Percentiles rank a stretch among this genome's conserved stretches.
These are phyloP conservation scores for Hipparchia semele DNA, from an alignment of 2,888 invertebrate species.

Conservation along the genomic window DNA sequence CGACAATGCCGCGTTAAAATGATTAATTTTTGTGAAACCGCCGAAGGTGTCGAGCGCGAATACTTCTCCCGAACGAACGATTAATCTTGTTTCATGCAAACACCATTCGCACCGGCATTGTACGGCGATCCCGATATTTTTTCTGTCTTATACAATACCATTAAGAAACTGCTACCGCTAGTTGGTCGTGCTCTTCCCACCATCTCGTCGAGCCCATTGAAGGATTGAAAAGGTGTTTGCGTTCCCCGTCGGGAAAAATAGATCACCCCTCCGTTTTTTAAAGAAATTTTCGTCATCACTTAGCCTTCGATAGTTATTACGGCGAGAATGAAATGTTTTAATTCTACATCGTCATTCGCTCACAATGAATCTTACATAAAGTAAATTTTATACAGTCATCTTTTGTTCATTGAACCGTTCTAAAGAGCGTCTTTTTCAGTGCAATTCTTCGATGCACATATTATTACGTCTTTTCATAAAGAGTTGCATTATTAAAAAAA, in stretches of 20 bases:
- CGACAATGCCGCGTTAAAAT: slow-evolving; percentile 80
- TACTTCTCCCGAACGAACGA: slow-evolving; percentile 67
- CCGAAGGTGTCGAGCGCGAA: slow-evolving; percentile 61
- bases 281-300: slow-evolving; percentile 74
- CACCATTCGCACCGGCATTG: slow-evolving; percentile 63
- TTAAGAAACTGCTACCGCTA: slow-evolving; percentile 80
- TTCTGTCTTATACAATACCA: slow-evolving; percentile 79
- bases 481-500: background rate
- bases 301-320: slow-evolving; percentile 82
- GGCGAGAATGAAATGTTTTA: slow-evolving; percentile 74
- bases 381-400: slow-evolving; percentile 74
- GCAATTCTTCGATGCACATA: slow-evolving; percentile 29
- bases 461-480: slow-evolving; percentile 6
- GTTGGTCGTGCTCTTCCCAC: slow-evolving; percentile 71
- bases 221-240: slow-evolving; percentile 83
- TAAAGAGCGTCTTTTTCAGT: slow-evolving; percentile 24
- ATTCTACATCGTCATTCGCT: slow-evolving; percentile 78
- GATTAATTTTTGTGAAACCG: slow-evolving; percentile 77
- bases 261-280: slow-evolving; percentile 73
- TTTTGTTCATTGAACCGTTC: slow-evolving; percentile 57
- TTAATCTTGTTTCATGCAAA: slow-evolving; percentile 80
- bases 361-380: slow-evolving; percentile 67
- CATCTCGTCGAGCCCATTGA: slow-evolving; percentile 74
- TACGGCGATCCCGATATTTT: slow-evolving; percentile 75
- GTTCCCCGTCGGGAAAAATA: slow-evolving; percentile 74